Conservation (phyloP, 2,113 vertebrate species). For the Pollachius pollachius region DNA sequence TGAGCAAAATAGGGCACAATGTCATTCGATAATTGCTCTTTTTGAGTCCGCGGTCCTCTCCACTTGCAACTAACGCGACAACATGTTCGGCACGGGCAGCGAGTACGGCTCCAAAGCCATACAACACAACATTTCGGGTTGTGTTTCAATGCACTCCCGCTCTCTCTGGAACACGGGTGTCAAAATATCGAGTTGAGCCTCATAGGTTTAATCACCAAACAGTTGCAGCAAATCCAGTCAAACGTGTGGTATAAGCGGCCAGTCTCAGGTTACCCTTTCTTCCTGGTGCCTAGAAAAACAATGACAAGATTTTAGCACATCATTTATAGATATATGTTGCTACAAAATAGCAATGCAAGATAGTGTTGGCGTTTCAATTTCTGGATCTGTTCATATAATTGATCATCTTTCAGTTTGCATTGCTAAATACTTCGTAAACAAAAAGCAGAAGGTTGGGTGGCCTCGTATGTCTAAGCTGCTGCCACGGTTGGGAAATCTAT, state of each 20-base stretch:
- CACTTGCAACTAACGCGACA: constrained; percentile 36
- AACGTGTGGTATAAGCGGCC: constrained; percentile 31
- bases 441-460: no score
- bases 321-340: no score
- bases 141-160: constrained; percentile 36
- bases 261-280: constrained; percentile 12
- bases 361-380: not conserved
- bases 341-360: no score
- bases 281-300: constrained; percentile 28
- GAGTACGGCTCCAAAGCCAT: constrained; percentile 43
- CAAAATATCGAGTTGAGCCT: constrained; percentile 32
- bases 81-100: constrained; percentile 33
- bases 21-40: constrained; percentile 7
- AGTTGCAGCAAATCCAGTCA: constrained; percentile 29
- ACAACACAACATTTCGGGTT: constrained; percentile 46
- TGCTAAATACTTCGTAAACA: no score
- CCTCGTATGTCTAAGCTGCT: not conserved
- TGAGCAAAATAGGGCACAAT: constrained; percentile 6
- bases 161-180: constrained; percentile 34
- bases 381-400: no score
- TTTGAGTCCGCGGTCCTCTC: constrained; percentile 6
- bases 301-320: no score
- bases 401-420: not conserved
- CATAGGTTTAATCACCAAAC: constrained; percentile 30
- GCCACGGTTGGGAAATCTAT: not conserved